Evolutionary conservation across 2,888 invertebrate species (phyloP), one percentile per base, ranked within the genome.

Genomic region (Athalia circularis): DNA sequence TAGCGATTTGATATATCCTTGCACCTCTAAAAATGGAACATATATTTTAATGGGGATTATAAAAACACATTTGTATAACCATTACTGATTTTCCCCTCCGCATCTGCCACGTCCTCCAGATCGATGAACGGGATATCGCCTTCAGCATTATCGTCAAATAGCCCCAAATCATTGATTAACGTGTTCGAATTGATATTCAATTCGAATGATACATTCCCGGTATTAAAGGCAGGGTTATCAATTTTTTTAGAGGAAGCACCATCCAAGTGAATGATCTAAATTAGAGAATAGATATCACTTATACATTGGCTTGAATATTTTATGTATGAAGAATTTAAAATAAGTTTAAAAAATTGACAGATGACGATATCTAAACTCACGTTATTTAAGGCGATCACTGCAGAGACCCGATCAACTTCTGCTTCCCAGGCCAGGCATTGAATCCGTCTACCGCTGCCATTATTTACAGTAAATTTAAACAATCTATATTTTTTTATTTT

Each of bases 401-500:
- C 54, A 8, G 54, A 8, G 8, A 54, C 4, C n/a, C 54, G 54
- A 54, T 54, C 29, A 29, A 29, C 29, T 29, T 29, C 29, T 29
- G 29, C 29, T 29, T 29, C 29, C 29, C 29, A 29, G 54, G 54
- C 54, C 3, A n/a, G 8, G 54, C 54, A 54, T n/a, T 54, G 54
- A 8, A 54, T n/a, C 54, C n/a, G 54, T n/a, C 54, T 54, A n/a
- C 54, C 54, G 9, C 9, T n/a, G n/a, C n/a, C n/a, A 54, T 54
- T 54, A n/a, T 54, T 54, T 8, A 54, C 9, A n/a, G 54, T 54
- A n/a, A 54, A 54, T 54, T 54, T 54, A 8, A 54, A 11, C 3
- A 54, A 11, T 54, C n/a, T 54, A n/a, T 11, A 54, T 54, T 54
- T 54, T 54, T 54, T 54, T 54, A 54, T 54, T 54, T 54, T 54